Evolutionary conservation across 1,140 invertebrate genomes (phyloP).

Genomic region (Danaus melanippus): DNA sequence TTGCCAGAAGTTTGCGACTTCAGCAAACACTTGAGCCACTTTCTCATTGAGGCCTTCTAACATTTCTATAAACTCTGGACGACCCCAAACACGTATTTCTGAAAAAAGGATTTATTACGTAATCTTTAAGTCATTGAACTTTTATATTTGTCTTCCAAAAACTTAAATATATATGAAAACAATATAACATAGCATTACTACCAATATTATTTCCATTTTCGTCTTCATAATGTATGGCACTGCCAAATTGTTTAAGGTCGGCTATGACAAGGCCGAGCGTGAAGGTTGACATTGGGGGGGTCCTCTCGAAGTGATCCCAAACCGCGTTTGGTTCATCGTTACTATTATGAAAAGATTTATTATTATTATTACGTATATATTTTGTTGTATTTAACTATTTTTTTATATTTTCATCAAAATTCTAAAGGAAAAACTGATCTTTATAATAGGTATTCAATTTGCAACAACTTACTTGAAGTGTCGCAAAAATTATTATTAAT

Average conservation of each 20-base stretch:
- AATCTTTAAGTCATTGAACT: no score
- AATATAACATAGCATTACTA: conserved; percentile 17
- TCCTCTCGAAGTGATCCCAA: conserved; percentile 80
- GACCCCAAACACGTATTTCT: conserved; percentile 80
- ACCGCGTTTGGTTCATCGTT: conserved; percentile 65
- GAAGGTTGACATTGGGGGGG: conserved; percentile 88
- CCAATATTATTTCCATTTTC: conserved; percentile 46
- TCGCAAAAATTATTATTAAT: no score
- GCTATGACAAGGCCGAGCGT: conserved; percentile 87
- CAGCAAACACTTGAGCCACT: conserved; percentile 38
- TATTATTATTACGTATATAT: no score
- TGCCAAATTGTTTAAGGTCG: conserved; percentile 75
- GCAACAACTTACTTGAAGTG: no score
- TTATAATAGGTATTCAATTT: no score
- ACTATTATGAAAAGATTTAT: conserved; percentile 22
- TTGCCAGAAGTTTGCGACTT: conserved; percentile 49
- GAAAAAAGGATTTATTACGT: conserved; percentile 6
- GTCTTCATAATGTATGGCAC: conserved; percentile 46
- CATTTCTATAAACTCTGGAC: conserved; percentile 74
- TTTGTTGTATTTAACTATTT: no score
- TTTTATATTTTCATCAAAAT: no score
- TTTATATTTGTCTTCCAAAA: no score
- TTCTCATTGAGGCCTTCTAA: conserved; percentile 63
- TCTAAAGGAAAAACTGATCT: no score
- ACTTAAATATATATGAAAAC: no score